Conservation (phyloP, 2,797 vertebrate species). For the Tauraco hartlaubi region DNA sequence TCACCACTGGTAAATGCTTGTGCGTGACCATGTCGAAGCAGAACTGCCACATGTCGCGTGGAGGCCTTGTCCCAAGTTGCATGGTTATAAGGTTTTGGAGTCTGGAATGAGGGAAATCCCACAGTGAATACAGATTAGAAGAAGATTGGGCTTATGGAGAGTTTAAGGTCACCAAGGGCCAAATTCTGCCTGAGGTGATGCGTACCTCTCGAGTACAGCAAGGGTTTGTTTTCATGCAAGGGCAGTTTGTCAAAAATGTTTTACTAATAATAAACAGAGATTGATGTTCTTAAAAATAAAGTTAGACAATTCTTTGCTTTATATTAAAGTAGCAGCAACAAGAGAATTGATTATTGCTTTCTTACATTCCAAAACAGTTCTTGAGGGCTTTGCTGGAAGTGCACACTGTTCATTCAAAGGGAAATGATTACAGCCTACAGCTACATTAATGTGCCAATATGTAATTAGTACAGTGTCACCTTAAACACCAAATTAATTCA, state of each 20-base stretch:
- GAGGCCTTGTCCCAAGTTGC: not conserved
- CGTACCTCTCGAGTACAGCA: not conserved
- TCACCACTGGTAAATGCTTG: not conserved
- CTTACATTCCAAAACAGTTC: conserved; percentile 28
- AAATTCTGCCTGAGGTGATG: not conserved
- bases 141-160: not conserved
- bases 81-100: not conserved
- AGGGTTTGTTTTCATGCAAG: not conserved
- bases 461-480: conserved; percentile 42
- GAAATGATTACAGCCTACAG: conserved; percentile 8
- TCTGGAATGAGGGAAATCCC: not conserved
- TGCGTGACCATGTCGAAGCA: not conserved
- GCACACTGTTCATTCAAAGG: not conserved
- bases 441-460: conserved; percentile 30
- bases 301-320: not conserved
- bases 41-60: not conserved
- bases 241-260: not conserved
- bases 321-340: not conserved
- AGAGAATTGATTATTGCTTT: conserved; percentile 21
- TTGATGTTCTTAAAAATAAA: conserved; percentile 20
- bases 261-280: conserved; percentile 23
- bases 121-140: not conserved
- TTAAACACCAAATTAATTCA: conserved; percentile 57
- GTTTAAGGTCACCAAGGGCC: not conserved
- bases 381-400: not conserved